A percentile compares a stretch with the other conserved stretches of the same genome.
These are phyloP conservation scores for Turdus rufiventris DNA, from an alignment of 2,113 vertebrate genomes.

Conservation along the genomic window DNA sequence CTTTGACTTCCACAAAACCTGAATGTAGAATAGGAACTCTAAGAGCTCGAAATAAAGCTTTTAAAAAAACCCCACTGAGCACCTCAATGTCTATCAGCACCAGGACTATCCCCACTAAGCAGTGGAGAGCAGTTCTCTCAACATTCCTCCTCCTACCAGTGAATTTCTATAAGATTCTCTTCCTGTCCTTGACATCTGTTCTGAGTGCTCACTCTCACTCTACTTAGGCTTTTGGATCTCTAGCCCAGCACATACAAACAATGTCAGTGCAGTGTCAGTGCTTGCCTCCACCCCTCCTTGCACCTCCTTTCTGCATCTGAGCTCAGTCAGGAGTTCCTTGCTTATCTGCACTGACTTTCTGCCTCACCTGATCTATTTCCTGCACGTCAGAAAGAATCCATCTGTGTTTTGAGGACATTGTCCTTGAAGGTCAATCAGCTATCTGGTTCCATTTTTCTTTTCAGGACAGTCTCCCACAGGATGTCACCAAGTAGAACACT, in stretches of 20 bases:
- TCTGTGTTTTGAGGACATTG: not conserved
- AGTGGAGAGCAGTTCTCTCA: not conserved
- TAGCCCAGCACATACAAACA: not conserved
- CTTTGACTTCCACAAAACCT: not conserved
- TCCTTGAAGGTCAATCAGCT: not conserved
- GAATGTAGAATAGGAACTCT: not conserved
- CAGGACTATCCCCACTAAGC: not conserved
- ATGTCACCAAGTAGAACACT: not conserved
- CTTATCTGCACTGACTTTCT: not conserved
- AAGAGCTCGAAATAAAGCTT: not conserved
- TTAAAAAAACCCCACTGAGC: not conserved
- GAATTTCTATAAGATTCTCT: not conserved
- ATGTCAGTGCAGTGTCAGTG: rapidly evolving
- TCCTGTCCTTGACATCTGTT: not conserved
- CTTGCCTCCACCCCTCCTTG: not conserved
- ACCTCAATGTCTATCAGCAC: not conserved
- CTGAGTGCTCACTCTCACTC: not conserved
- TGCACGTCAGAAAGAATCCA: not conserved
- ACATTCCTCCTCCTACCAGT: not conserved
- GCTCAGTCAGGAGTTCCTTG: not conserved
- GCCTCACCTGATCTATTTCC: not conserved
- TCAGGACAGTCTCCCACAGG: not conserved
- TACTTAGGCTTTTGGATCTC: not conserved
- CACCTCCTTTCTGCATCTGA: not conserved
- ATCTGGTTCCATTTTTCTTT: not conserved